phyloP scores from a whole-genome alignment of 2,797 vertebrate genomes.

The Chaunax sp. region DNA sequence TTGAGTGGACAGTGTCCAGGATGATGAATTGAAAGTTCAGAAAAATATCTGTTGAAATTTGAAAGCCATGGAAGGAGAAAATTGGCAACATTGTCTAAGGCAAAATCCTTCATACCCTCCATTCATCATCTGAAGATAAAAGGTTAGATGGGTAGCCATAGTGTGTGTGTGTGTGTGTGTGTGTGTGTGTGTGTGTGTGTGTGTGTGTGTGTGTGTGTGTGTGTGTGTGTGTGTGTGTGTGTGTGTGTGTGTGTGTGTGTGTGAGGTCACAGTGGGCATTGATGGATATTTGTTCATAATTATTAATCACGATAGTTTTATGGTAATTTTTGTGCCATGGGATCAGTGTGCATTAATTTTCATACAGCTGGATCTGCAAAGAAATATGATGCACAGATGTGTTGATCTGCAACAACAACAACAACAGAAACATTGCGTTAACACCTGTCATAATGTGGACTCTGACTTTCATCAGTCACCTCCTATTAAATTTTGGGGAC shows the following conservation, averaged over 20 bases:
- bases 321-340: slow-evolving; percentile 22
- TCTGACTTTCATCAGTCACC: not conserved
- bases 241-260: not conserved
- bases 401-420: slow-evolving; percentile 1
- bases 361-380: not conserved
- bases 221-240: slow-evolving; percentile 14
- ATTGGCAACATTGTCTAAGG: slow-evolving; percentile 79
- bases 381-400: slow-evolving; percentile 1
- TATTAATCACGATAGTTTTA: slow-evolving; percentile 44
- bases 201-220: slow-evolving; percentile 13
- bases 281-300: slow-evolving; percentile 42
- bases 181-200: slow-evolving; percentile 7
- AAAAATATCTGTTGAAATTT: slow-evolving; percentile 77
- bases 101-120: slow-evolving; percentile 65
- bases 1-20: slow-evolving; percentile 70
- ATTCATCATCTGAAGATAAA: slow-evolving; percentile 81
- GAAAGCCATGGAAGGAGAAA: slow-evolving; percentile 79
- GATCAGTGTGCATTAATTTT: slow-evolving; percentile 17
- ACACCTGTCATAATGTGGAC: slow-evolving; percentile 23
- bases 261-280: slow-evolving; percentile 13
- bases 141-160: slow-evolving; percentile 66
- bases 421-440: slow-evolving; percentile 32
- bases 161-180: slow-evolving; percentile 4
- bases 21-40: slow-evolving; percentile 82
- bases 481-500: slow-evolving; percentile 12